Evolutionary conservation across 2,888 invertebrate species (phyloP), one percentile per base, ranked within the genome.

Genomic region (Ichneumon xanthorius): DNA sequence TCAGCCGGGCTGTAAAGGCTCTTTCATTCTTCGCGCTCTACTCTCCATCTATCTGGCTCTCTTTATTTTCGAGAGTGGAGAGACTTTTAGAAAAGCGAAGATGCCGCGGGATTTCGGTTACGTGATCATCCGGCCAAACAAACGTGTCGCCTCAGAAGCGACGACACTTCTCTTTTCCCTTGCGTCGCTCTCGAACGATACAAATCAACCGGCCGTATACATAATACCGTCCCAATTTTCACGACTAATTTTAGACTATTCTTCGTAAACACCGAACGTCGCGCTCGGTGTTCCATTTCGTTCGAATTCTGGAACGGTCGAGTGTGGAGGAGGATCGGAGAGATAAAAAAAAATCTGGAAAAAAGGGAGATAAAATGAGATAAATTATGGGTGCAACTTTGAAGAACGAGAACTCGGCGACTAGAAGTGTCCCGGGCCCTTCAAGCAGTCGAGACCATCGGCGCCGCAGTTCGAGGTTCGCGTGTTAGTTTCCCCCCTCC

Each of bases 51-150:
- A 72, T 84, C 33, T 55, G 45, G 14, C 45, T 83, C 70, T 61
- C n/a, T 61, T 73, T 84, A 70, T 11, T 80, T 75, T 80, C 73
- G 61, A 82, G 84, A 79, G 84, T 80, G 58, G 61, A 58, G 71
- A 76, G 53, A 55, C 26, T 48, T 55, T 26, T 71, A 40, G 53
- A 82, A 75, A n/a, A 79, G 65, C 68, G 48, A 82, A 78, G 48
- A 75, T 14, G 70, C 53, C 72, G 40, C 55, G 53, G 65, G 86
- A 85, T 82, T 71, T 83, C 75, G 76, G 63, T 75, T 87, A 85
- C 89, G 88, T 88, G 89, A 87, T 87, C 84, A 72, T 67, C 50
- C 33, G 70, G 16, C 82, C 77, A 88, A 89, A 88, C 89, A 88
- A 86, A 78, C 70, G 84, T 22, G 61, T 55, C 61, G 19, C 79